A percentile compares a stretch with the other conserved stretches of the same genome.
phyloP scores from a whole-genome alignment of 2,888 invertebrate genomes.

The Drosophila tripunctata region DNA sequence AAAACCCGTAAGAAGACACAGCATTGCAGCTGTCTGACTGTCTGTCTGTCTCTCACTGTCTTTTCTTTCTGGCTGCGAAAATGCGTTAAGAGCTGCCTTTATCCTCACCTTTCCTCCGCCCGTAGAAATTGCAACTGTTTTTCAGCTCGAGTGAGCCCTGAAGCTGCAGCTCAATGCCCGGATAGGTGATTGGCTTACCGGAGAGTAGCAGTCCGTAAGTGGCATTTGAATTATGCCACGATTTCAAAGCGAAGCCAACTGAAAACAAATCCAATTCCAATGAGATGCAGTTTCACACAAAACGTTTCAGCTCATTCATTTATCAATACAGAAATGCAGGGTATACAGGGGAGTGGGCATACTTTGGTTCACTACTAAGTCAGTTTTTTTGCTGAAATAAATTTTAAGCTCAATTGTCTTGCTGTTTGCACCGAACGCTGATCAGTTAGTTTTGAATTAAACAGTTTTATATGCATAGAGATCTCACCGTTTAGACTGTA shows the following conservation, averaged over 20 bases:
- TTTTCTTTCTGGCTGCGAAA: constrained; percentile 3
- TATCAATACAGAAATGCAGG: background rate
- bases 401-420: no score
- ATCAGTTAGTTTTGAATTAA: no score
- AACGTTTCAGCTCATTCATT: background rate
- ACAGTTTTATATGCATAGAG: no score
- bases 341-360: background rate
- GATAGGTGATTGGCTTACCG: constrained; percentile 23
- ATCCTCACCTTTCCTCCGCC: no score
- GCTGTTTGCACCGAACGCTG: no score
- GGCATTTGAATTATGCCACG: constrained; percentile 18
- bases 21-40: constrained; percentile 9
- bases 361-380: no score
- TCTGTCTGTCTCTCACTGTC: no score
- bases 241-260: constrained; percentile 13
- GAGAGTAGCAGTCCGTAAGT: constrained; percentile 3
- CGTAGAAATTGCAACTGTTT: constrained; percentile 42
- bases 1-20: constrained; percentile 13
- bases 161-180: constrained; percentile 5
- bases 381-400: no score
- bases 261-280: constrained; percentile 15
- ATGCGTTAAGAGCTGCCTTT: constrained; percentile 13
- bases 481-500: no score
- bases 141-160: constrained; percentile 3
- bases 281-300: constrained; percentile 5